Evolutionary conservation across 2,797 vertebrate species (phyloP).

Genomic region (Cyclura pinguis): DNA sequence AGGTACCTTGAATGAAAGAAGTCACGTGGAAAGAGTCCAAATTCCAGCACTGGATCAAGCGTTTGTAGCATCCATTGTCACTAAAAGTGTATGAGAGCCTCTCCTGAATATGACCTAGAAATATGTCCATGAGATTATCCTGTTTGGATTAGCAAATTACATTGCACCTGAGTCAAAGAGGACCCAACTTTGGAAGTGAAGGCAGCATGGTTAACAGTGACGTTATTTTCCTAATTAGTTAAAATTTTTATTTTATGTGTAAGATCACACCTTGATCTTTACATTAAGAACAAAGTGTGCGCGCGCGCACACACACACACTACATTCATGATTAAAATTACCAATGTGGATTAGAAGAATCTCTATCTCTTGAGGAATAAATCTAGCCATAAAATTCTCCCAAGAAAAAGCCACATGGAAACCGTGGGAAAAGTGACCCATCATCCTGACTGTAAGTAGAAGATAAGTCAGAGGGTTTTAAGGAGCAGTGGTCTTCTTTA

Average conservation of each 20-base stretch:
- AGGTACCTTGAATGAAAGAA: not conserved
- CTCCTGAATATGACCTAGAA: not conserved
- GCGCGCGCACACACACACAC: not conserved
- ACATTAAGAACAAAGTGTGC: not conserved
- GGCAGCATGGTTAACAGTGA: too few relatives aligned
- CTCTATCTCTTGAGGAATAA: not conserved
- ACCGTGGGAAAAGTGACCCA: not conserved
- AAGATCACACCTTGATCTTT: not conserved
- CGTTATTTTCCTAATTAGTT: not conserved
- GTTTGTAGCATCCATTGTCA: not conserved
- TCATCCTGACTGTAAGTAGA: constrained; percentile 6
- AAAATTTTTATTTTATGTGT: not conserved
- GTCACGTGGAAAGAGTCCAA: not conserved
- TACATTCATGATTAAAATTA: not conserved
- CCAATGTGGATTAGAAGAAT: not conserved
- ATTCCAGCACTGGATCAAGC: not conserved
- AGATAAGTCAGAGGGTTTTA: not conserved
- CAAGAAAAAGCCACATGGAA: not conserved
- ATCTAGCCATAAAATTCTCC: not conserved
- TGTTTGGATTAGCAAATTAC: constrained; percentile 12
- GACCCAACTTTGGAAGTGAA: not conserved
- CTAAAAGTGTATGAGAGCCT: not conserved
- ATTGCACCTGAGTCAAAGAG: not conserved
- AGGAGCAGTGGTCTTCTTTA: not conserved
- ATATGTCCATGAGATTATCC: not conserved